phyloP scores from a whole-genome alignment of 2,113 vertebrate genomes.

The Brachyhypopomus occidentalis region DNA sequence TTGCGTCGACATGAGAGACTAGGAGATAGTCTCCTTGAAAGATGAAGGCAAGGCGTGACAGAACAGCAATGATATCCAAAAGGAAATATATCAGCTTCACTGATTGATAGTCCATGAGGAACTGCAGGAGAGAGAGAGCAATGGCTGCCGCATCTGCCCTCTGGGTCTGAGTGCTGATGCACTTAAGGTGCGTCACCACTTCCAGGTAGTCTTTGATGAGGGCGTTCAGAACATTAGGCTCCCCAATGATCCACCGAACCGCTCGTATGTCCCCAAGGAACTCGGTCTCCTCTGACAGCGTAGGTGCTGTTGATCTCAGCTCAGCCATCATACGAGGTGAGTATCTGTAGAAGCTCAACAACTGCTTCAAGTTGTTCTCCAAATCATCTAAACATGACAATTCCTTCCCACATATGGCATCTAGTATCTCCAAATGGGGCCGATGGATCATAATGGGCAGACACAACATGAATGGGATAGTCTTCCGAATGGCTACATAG shows the following conservation, averaged over 20 bases:
- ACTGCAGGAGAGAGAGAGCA: conserved; percentile 90
- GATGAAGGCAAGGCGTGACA: conserved; percentile 88
- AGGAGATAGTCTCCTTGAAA: conserved; percentile 92
- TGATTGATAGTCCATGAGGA: conserved; percentile 95
- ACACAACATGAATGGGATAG: conserved; percentile 90
- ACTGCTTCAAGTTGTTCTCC: conserved; percentile 94
- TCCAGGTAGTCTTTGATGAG: conserved; percentile 96
- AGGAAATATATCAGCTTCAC: conserved; percentile 97
- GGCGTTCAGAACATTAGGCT: conserved; percentile 93
- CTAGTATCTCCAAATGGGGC: conserved; percentile 91
- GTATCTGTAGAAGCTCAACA: conserved; percentile 95
- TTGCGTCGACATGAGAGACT: conserved; percentile 88
- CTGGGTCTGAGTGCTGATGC: conserved; percentile 91
- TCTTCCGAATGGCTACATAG: conserved; percentile 89
- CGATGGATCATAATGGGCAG: conserved; percentile 92
- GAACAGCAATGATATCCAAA: conserved; percentile 88
- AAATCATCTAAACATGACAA: conserved; percentile 92
- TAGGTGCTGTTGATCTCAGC: conserved; percentile 85
- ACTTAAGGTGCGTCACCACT: conserved; percentile 92
- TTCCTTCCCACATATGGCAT: conserved; percentile 93
- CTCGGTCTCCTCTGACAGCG: conserved; percentile 90
- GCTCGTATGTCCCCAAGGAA: conserved; percentile 93
- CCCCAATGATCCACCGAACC: conserved; percentile 92
- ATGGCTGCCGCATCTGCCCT: conserved; percentile 89
- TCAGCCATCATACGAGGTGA: conserved; percentile 91